Evolutionary conservation across 2,113 vertebrate genomes (phyloP).

Genomic region (Onychostruthus taczanowskii): DNA sequence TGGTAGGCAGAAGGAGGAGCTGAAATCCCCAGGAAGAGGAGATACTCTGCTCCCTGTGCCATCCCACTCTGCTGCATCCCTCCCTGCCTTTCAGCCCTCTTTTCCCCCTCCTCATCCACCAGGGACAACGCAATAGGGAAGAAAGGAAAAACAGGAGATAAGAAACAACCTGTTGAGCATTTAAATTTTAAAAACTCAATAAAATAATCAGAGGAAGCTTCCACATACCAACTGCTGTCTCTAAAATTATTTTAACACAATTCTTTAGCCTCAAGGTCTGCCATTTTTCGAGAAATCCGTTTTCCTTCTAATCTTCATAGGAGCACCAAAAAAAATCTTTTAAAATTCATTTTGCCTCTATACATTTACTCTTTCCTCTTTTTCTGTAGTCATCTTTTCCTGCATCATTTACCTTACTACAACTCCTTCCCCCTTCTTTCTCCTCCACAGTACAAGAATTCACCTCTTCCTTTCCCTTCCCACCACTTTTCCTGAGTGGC

Average conservation of each 20-base stretch:
- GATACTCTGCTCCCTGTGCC: not conserved
- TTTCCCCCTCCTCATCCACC: rapidly evolving
- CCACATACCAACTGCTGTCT: not conserved
- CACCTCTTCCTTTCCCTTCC: not conserved
- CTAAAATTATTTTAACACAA: not conserved
- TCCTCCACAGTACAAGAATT: not conserved
- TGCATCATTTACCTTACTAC: not conserved
- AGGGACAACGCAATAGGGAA: not conserved
- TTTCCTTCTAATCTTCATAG: not conserved
- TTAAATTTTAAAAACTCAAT: not conserved
- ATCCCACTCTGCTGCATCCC: not conserved
- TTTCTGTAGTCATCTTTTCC: not conserved
- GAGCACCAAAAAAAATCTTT: not conserved
- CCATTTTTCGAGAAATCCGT: not conserved
- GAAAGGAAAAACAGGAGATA: not conserved
- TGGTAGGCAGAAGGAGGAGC: not conserved
- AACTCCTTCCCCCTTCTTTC: not conserved
- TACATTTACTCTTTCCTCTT: not conserved
- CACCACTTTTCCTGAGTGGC: rapidly evolving
- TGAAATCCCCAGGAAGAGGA: not conserved
- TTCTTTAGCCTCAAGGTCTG: not conserved
- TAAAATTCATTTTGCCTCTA: not conserved
- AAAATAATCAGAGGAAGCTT: not conserved
- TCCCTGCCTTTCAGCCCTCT: not conserved
- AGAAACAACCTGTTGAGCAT: not conserved